Base-by-base conservation (phyloP, 2,797 vertebrate species). In the Danio tinwini region DNA sequence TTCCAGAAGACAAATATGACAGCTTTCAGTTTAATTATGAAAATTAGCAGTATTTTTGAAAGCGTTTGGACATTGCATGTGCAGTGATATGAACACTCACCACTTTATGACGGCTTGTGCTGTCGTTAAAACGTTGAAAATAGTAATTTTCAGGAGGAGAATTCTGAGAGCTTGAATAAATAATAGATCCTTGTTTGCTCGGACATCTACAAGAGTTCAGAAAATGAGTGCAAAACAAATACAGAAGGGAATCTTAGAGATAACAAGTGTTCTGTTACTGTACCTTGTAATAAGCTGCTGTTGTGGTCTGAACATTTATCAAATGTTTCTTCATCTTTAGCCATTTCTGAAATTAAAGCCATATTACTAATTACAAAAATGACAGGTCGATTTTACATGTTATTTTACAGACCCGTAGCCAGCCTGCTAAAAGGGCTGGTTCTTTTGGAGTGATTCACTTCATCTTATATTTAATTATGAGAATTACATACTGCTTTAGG, bases 121-220 rank as follows among this genome's bases (percentile, higher is more conserved):
- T 21, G 93, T 94, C 84, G 93, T 88, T 82, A 94, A 74, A 19
- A 89, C 70, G 81, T 95, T 91, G 70, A 94, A 94, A 77, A 90
- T 0, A 0, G 90, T 75, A 74, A 79, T 89, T 87, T 95, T 94
- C 49, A 93, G 59, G 59, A 94, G 81, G 44, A 94, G 76, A 59
- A 93, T 87, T 84, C 93, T 91, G 70, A 94, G 61, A 74, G 53
- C 68, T 76, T 89, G 67, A 13, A 94, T 58, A 10, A 86, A 71
- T 62, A 93, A 81, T 1, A 86, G 82, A 68, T 88, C 83, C 4
- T 90, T 93, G 88, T 92, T 88, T 45, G 68, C 53, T 52, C 1
- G 79, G 64, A 86, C 76, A 72, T 82, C 92, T 94, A 85, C 11
- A 71, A 55, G 13, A 81, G 21, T 16, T 50, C n/a, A 10, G 12